Base-by-base conservation (phyloP, 2,113 vertebrate genomes). In the Otis tarda region DNA sequence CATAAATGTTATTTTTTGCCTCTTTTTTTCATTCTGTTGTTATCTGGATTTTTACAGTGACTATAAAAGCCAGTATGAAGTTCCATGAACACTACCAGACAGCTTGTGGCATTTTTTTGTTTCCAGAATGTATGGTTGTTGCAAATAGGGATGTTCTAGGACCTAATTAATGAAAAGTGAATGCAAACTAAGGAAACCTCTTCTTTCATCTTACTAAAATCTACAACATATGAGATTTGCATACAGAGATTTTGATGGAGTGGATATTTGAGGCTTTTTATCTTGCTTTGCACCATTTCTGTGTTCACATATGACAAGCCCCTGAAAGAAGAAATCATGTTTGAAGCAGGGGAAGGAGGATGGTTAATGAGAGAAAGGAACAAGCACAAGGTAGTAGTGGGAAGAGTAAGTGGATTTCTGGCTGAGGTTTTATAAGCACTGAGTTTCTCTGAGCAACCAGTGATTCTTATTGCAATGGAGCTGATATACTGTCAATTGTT, bases 381-480 rank as follows among this genome's bases (percentile, higher is more conserved):
- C 49, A 83, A 52, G 74, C 37, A 43, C n/a, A 67, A 39, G 69
- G 57, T 57, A 82, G 33, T 1, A 57, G 76, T 39, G 67, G 90
- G 82, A 67, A 78, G 80, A 93, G 5, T 47, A 84, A 83, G 87
- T 89, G n/a, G 43, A 67, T 95, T 93, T 94, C 76, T 90, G 71
- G 86, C 65, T 77, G 77, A 59, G 76, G 30, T 78, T 94, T 92
- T 84, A 84, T 52, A 89, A 94, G 74, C 77, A 56, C 43, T 30
- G 64, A 60, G 73, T 89, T 87, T 84, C 83, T 68, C 16, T 84
- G 91, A 96, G 77, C 65, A 94, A 47, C 41, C 64, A 75, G 65
- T 74, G 87, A 85, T 88, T 93, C 71, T 85, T 80, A 88, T 35
- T 87, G 67, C 87, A 96, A 11, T 63, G n/a, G 89, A 95, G 74